phyloP scores from a whole-genome alignment of 2,113 vertebrate genomes.

The Siniperca knerii region DNA sequence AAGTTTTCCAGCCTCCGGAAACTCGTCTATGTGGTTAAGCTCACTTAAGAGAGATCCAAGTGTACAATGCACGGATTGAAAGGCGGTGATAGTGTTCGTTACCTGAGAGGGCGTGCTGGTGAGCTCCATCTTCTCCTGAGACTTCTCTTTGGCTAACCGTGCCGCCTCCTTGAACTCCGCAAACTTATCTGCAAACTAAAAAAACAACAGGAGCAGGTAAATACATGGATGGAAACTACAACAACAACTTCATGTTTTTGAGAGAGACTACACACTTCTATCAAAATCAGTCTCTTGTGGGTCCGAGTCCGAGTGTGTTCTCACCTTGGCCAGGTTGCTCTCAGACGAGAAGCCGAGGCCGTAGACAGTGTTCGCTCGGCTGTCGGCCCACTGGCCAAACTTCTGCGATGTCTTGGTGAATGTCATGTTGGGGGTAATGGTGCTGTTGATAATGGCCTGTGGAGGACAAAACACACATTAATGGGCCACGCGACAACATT shows the following conservation, averaged over 20 bases:
- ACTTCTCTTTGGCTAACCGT: conserved; percentile 95
- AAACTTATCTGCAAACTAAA: conserved; percentile 98
- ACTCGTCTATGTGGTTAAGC: background rate
- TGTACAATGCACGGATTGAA: background rate
- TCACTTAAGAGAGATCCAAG: background rate
- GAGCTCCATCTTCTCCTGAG: conserved; percentile 97
- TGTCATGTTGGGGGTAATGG: conserved; percentile 99
- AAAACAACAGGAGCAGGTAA: background rate
- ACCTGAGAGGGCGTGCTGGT: conserved; percentile 97
- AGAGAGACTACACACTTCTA: too few relatives aligned
- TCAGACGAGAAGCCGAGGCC: conserved; percentile 99
- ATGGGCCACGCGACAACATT: background rate
- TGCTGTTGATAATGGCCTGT: conserved; percentile 99
- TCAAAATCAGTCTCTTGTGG: too few relatives aligned
- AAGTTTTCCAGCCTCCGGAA: background rate
- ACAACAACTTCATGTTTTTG: background rate
- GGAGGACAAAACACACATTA: conserved; percentile 53
- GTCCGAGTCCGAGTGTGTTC: background rate
- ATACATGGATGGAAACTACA: background rate
- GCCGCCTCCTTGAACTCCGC: conserved; percentile 98
- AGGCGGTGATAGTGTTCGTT: background rate
- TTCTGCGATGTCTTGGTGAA: conserved; percentile 99
- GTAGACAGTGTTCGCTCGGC: conserved; percentile 98
- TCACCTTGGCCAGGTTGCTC: conserved; percentile 94
- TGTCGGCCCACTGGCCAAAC: conserved; percentile 99